A percentile compares a stretch with the other conserved stretches of the same genome.
Evolutionary conservation across 2,888 invertebrate genomes (phyloP).

Genomic region (Linyphia triangularis): DNA sequence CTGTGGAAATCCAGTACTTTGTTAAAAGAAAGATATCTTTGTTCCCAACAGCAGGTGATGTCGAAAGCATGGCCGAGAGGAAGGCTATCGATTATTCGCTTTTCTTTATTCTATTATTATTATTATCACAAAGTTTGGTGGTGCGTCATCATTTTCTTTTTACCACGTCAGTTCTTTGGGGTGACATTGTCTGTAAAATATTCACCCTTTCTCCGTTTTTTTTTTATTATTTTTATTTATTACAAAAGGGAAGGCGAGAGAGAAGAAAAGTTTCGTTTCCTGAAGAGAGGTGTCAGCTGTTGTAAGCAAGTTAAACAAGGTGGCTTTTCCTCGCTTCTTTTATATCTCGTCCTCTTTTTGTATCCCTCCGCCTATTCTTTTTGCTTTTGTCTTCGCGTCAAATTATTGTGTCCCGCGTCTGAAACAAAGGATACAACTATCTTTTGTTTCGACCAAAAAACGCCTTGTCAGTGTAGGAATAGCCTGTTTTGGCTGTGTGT

Average conservation of each 20-base stretch:
- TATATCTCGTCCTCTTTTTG: slow-evolving; percentile 12
- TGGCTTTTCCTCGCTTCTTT: slow-evolving; percentile 36
- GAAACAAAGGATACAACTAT: slow-evolving; percentile 31
- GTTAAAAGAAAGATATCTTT: slow-evolving; percentile 23
- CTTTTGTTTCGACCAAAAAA: slow-evolving; percentile 8
- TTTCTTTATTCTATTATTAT: slow-evolving; percentile 51
- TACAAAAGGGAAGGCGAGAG: neutral
- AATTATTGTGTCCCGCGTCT: slow-evolving; percentile 45
- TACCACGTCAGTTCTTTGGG: slow-evolving; percentile 46
- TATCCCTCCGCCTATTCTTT: slow-evolving; percentile 1
- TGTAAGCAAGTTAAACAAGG: slow-evolving; percentile 71
- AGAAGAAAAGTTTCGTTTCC: slow-evolving; percentile 55
- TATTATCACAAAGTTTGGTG: slow-evolving; percentile 53
- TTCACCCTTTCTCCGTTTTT: slow-evolving; percentile 59
- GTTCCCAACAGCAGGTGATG: slow-evolving; percentile 10
- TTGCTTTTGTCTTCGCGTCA: slow-evolving; percentile 43
- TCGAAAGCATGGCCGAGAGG: neutral
- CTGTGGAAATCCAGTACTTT: slow-evolving; percentile 14
- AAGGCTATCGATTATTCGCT: neutral
- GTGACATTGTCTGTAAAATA: slow-evolving; percentile 72
- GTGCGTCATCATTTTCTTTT: slow-evolving; percentile 70
- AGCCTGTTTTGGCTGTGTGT: neutral
- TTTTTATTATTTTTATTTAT: slow-evolving; percentile 39
- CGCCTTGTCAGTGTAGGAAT: neutral
- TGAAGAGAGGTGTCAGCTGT: slow-evolving; percentile 69